Percentiles rank a stretch among this genome's conserved stretches.
These are phyloP conservation scores for Cephalopholis sonnerati DNA, from an alignment of 2,113 vertebrate species.

Conservation along the genomic window DNA sequence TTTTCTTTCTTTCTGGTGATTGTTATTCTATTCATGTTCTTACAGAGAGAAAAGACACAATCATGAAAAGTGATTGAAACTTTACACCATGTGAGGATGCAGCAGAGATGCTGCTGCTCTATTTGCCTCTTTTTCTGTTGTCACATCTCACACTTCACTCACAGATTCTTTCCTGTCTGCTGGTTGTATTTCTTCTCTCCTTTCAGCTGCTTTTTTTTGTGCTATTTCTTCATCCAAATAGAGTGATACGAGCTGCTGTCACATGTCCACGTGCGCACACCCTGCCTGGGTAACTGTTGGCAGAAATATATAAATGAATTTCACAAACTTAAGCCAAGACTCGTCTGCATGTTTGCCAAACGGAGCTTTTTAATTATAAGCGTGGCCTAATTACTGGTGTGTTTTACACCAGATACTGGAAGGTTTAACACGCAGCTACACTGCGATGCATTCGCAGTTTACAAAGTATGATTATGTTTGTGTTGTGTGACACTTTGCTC, in stretches of 20 bases:
- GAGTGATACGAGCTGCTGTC: neutral
- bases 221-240: neutral
- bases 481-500: neutral
- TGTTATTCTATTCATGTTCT: too few species aligned
- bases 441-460: neutral
- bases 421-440: neutral
- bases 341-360: constrained; percentile 5
- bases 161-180: neutral
- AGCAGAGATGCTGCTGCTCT: too few species aligned
- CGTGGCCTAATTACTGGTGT: neutral
- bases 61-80: too few species aligned
- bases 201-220: neutral
- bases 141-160: too few species aligned
- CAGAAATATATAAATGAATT: neutral
- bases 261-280: neutral
- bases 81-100: too few species aligned
- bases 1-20: too few species aligned
- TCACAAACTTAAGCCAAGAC: neutral
- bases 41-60: too few species aligned
- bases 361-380: neutral
- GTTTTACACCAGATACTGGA: neutral
- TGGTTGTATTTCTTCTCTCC: too few species aligned
- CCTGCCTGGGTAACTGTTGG: neutral
- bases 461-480: neutral
- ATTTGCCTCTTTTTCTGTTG: too few species aligned